Conservation (phyloP, 1,140 invertebrate species). For the Stegodyphus dumicola region DNA sequence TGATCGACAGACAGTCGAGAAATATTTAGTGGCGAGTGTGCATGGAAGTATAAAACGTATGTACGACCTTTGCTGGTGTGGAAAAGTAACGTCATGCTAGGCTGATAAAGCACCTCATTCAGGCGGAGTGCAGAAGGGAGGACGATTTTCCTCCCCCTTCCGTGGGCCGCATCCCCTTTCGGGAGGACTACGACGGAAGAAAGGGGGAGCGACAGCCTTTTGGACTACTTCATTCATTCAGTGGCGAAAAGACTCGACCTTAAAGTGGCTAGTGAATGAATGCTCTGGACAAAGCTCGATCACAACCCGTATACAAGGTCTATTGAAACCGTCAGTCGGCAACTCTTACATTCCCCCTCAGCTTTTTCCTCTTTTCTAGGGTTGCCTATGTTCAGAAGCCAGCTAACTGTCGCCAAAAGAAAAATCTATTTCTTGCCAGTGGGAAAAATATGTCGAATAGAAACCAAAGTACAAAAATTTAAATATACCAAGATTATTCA, state of each 20-base stretch:
- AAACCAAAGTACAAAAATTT: too few relatives aligned
- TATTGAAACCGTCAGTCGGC: not conserved
- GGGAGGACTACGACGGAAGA: not conserved
- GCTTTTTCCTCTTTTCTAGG: not conserved
- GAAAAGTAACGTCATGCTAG: slow-evolving; percentile 49
- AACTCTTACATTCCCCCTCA: not conserved
- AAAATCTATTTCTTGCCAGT: too few relatives aligned
- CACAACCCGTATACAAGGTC: not conserved
- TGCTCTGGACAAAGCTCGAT: slow-evolving; percentile 21
- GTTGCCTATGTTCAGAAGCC: too few relatives aligned
- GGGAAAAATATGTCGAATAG: too few relatives aligned
- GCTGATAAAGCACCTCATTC: slow-evolving; percentile 29
- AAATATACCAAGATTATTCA: too few relatives aligned
- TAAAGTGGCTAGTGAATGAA: slow-evolving; percentile 52
- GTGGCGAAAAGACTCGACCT: slow-evolving; percentile 46
- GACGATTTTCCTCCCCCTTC: too few relatives aligned
- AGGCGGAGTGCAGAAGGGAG: not conserved
- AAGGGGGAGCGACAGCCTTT: slow-evolving; percentile 10
- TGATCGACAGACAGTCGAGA: too few relatives aligned
- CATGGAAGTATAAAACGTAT: slow-evolving; percentile 38
- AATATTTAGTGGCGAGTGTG: not conserved
- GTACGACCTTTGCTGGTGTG: slow-evolving; percentile 35
- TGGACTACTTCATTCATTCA: slow-evolving; percentile 42
- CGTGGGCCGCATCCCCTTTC: too few relatives aligned
- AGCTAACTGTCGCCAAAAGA: too few relatives aligned